Base-by-base conservation (phyloP, 2,888 invertebrate species). In the Caenorhabditis afra region DNA sequence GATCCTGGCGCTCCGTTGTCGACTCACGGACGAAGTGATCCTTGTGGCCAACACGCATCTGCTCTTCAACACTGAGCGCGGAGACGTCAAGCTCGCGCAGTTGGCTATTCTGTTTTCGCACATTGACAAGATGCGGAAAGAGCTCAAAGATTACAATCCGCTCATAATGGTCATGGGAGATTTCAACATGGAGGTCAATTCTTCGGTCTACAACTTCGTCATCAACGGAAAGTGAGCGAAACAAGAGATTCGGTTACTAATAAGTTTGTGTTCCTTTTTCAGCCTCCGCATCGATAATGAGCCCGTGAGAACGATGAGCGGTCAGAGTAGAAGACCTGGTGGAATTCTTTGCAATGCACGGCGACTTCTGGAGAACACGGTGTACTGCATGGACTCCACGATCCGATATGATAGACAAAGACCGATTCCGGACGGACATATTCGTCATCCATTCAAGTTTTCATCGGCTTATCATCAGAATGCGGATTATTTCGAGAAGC, bases 11-110 rank as follows among this genome's bases (percentile, higher is more conserved):
- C 75, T 88, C 16, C 45, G 59, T 10, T 74, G 82, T 23, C 41
- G 45, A 71, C 18, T 35, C 18, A 86, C 86, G 0, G 53, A 59
- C 20, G 64, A 80, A 16, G 37, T 79, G 1, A 52, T 97, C 47
- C 93, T 95, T 61, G 93, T 98, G 0, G 95, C 95, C 3, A 98
- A 96, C 12, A 98, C 98, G 0, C 99, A 99, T 91, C 92, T 99
- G 53, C 92, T 98, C 11, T 99, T 94, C 91, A 98, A 98, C 92
- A 96, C 95, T 0, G 93, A 92, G 84, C 92, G 98, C 45, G 94
- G 94, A 20, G 97, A 98, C 90, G 94, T 97, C 0, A 93, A 96
- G 84, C 92, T 97, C 37, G 96, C 95, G 0, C 98, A 99, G 91
- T 92, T 94, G 45, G 94, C 95, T 87, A 90, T 95, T 41, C 92